A percentile compares a stretch with the other conserved stretches of the same genome.
These are phyloP conservation scores for Elegia similella DNA, from an alignment of 2,888 invertebrate species.

Conservation along the genomic window DNA sequence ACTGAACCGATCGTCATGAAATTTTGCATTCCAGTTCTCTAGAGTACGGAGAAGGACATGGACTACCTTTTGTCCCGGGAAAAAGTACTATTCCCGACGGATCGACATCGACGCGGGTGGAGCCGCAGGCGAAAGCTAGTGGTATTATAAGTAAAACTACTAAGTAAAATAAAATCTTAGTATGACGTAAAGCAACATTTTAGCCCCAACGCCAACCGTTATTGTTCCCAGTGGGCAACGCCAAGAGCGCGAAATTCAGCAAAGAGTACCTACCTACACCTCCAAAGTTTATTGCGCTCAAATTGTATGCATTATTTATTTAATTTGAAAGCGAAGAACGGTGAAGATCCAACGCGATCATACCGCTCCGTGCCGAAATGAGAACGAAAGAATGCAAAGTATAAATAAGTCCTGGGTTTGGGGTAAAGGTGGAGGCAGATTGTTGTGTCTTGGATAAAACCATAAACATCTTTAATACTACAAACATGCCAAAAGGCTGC, in stretches of 20 bases:
- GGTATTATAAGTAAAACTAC: background rate
- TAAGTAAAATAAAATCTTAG: background rate
- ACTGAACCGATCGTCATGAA: too few species aligned
- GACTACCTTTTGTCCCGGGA: too few species aligned
- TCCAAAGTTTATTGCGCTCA: conserved; percentile 76
- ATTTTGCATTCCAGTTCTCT: too few species aligned
- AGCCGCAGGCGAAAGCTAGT: too few species aligned
- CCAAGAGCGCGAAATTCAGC: conserved; percentile 56
- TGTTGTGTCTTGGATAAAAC: background rate
- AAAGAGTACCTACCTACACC: conserved; percentile 64
- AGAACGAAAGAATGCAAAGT: conserved; percentile 50
- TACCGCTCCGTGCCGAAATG: conserved; percentile 49
- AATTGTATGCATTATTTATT: conserved; percentile 80
- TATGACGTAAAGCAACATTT: conserved; percentile 39
- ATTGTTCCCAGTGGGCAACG: conserved; percentile 65
- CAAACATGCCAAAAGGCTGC: background rate
- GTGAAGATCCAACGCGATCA: conserved; percentile 57
- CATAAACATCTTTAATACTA: too few species aligned
- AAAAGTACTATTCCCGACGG: too few species aligned
- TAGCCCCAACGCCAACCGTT: conserved; percentile 54
- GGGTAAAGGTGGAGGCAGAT: background rate
- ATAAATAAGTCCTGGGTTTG: conserved; percentile 30
- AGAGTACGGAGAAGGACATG: too few species aligned
- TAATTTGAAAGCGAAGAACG: conserved; percentile 78
- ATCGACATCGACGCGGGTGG: too few species aligned